Evolutionary conservation across 2,888 invertebrate species (phyloP).

Genomic region (Selenia dentaria): DNA sequence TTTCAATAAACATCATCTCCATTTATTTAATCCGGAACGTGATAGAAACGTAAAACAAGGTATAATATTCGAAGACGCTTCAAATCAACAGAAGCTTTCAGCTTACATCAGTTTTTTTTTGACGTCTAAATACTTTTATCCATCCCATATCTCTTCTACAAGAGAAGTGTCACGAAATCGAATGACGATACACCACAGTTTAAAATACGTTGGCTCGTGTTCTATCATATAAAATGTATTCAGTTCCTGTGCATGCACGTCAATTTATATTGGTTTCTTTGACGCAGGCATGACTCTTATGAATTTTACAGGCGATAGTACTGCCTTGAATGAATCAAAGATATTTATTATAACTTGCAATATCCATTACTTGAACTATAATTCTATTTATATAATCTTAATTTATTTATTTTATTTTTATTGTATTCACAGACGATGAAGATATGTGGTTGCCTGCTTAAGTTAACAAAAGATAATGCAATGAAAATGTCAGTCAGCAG

Average conservation of each 20-base stretch:
- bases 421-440: too few relatives aligned
- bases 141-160: conserved; percentile 29
- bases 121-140: conserved; percentile 32
- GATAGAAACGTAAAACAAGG: conserved; percentile 43
- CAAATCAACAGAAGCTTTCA: conserved; percentile 43
- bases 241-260: conserved; percentile 1
- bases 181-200: conserved; percentile 12
- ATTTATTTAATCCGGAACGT: conserved; percentile 42
- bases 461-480: too few relatives aligned
- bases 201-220: conserved; percentile 12
- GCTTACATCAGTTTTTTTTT: conserved; percentile 32
- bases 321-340: too few relatives aligned
- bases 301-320: background rate
- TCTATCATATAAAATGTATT: conserved; percentile 5
- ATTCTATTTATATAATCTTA: too few relatives aligned
- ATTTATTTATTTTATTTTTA: too few relatives aligned
- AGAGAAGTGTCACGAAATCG: conserved; percentile 32
- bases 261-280: background rate
- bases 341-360: too few relatives aligned
- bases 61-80: conserved; percentile 40
- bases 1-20: conserved; percentile 13
- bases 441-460: too few relatives aligned
- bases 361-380: too few relatives aligned
- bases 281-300: background rate
- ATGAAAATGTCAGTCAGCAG: too few relatives aligned